phyloP scores from a whole-genome alignment of 2,888 invertebrate genomes.

The Chrysolina oricalcia region DNA sequence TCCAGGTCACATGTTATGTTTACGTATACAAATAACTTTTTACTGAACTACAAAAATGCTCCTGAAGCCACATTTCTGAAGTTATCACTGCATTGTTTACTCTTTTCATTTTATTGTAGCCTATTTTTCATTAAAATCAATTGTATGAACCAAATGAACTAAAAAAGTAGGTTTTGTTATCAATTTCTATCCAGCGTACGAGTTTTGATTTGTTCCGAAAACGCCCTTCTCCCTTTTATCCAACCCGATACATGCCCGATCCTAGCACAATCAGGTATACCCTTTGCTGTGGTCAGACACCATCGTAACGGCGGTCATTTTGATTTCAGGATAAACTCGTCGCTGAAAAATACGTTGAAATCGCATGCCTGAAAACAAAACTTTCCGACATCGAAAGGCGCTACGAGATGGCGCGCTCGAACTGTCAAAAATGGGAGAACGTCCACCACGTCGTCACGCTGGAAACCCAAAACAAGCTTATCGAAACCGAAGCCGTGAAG shows the following conservation, averaged over 20 bases:
- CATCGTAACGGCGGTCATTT: background rate
- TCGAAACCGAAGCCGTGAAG: constrained; percentile 46
- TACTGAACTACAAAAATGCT: no score
- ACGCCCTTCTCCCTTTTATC: background rate
- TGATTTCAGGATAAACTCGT: constrained; percentile 44
- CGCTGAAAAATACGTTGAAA: constrained; percentile 34
- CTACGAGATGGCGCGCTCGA: constrained; percentile 43
- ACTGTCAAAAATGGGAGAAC: constrained; percentile 50
- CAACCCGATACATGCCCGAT: background rate
- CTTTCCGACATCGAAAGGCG: constrained; percentile 42
- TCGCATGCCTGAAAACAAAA: constrained; percentile 44
- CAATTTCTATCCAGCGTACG: background rate
- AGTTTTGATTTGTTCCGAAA: background rate
- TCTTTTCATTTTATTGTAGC: no score
- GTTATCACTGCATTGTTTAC: no score
- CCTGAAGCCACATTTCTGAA: no score
- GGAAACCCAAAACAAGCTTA: constrained; percentile 42
- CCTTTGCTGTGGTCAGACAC: background rate
- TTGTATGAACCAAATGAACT: background rate
- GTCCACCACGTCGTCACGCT: constrained; percentile 38
- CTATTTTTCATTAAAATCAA: no score
- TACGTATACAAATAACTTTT: no score
- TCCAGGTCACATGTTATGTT: no score
- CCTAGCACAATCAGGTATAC: constrained; percentile 11
- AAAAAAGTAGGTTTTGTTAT: background rate